Evolutionary conservation across 2,797 vertebrate genomes (phyloP), one percentile per base, ranked within the genome.

Genomic region (Schizopygopsis malacanthus): DNA sequence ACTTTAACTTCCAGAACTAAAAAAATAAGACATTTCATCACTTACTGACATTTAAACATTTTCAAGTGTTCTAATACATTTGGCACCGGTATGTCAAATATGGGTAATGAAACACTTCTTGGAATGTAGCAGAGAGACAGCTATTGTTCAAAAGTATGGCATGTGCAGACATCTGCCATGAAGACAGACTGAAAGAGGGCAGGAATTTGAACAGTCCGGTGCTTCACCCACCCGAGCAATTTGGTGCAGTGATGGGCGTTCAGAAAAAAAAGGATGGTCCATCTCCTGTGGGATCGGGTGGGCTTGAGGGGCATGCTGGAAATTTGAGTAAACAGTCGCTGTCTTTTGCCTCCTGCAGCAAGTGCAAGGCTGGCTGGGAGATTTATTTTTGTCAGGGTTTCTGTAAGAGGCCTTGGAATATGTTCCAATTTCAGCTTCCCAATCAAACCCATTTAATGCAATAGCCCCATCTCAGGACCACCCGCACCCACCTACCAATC

Each of bases 331-430:
- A 78, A 90, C 70, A 82, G 75, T 41, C 67, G 78, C 86, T 70
- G 37, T 84, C 85, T 85, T 85, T 79, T 83, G 73, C 70, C 59
- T 78, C 50, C 22, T 70, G 50, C 47, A 65, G 45, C 56, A 43
- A 43, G n/a, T 81, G 47, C 70, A 83, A 83, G 77, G 83, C 72
- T 84, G 77, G 67, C 71, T 70, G 81, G 78, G 81, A 90, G 88
- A 91, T 91, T 90, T 91, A 91, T 88, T 54, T 81, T 83, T 82
- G 59, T 87, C 81, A 39, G 85, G 86, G 87, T 90, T 89, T 92
- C 85, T 82, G 84, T 88, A 88, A 89, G 86, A 85, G 84, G 72
- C 78, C 72, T 69, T 80, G 85, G 86, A 86, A 90, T 89, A 88
- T 81, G 77, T 88, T 90, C 83, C 86, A 87, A 89, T 89, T 90